Percentiles rank a stretch among this genome's conserved stretches.
These are phyloP conservation scores for Polydesmus complanatus DNA, from an alignment of 2,888 invertebrate species.

Conservation along the genomic window DNA sequence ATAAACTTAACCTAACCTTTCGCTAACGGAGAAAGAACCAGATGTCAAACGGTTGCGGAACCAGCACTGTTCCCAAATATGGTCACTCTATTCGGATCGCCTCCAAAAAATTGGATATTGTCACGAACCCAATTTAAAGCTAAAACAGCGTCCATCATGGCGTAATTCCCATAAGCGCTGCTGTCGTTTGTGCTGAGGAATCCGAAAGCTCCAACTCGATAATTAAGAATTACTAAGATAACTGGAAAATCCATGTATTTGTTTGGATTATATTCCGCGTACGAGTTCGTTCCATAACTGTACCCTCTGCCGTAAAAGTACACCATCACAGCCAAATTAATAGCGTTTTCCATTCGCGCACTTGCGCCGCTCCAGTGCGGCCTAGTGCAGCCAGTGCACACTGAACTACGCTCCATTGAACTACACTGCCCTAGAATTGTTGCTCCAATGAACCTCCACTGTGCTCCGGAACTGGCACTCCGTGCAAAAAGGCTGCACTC, in stretches of 20 bases:
- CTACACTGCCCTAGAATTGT: too few species aligned
- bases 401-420: too few species aligned
- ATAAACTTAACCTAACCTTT: background rate
- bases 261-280: background rate
- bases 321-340: constrained; percentile 4
- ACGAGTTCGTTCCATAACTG: background rate
- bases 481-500: too few species aligned
- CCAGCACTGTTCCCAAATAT: constrained; percentile 8
- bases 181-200: background rate
- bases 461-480: too few species aligned
- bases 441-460: too few species aligned
- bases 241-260: background rate
- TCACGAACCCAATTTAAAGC: constrained; percentile 1
- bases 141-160: background rate
- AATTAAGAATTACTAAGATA: background rate
- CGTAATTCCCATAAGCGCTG: background rate
- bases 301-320: constrained; percentile 3
- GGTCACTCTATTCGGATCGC: constrained; percentile 1
- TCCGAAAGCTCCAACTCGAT: background rate
- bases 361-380: too few species aligned
- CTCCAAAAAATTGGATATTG: constrained; percentile 2
- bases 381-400: too few species aligned
- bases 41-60: background rate
- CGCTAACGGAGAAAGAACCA: background rate
- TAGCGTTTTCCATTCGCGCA: too few species aligned